phyloP scores from a whole-genome alignment of 2,797 vertebrate genomes.

The Characodon lateralis region DNA sequence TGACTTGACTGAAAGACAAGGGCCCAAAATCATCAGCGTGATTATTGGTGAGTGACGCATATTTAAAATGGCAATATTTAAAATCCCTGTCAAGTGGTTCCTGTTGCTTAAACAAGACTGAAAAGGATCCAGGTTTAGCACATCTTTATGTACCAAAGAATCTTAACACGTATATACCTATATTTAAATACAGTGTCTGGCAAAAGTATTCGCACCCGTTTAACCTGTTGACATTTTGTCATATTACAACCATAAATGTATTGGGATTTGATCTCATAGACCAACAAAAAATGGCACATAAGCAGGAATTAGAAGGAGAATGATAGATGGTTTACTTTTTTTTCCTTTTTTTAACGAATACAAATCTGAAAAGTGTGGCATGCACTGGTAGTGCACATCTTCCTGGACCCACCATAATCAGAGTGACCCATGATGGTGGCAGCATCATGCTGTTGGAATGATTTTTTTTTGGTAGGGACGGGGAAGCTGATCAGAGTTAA shows the following conservation, averaged over 20 bases:
- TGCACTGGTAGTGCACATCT: background rate
- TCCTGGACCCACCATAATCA: too few species aligned
- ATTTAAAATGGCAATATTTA: constrained; percentile 55
- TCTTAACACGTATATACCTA: background rate
- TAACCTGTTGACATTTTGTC: background rate
- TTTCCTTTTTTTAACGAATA: background rate
- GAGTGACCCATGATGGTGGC: too few species aligned
- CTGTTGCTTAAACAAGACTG: background rate
- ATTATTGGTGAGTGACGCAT: constrained; percentile 48
- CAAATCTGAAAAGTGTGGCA: background rate
- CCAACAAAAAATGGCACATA: background rate
- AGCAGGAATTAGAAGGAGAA: background rate
- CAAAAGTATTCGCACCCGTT: background rate
- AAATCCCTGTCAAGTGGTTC: constrained; percentile 42
- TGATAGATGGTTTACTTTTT: background rate
- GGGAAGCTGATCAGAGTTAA: too few species aligned
- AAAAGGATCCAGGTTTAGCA: background rate
- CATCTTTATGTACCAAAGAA: background rate
- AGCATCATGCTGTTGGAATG: too few species aligned
- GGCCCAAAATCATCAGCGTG: constrained; percentile 64
- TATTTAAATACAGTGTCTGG: background rate
- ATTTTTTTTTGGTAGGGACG: too few species aligned
- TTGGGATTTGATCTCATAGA: background rate
- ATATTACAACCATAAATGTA: background rate
- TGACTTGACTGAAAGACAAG: constrained; percentile 28